phyloP scores from a whole-genome alignment of 2,113 vertebrate species.

The Illadopsis cleaveri region DNA sequence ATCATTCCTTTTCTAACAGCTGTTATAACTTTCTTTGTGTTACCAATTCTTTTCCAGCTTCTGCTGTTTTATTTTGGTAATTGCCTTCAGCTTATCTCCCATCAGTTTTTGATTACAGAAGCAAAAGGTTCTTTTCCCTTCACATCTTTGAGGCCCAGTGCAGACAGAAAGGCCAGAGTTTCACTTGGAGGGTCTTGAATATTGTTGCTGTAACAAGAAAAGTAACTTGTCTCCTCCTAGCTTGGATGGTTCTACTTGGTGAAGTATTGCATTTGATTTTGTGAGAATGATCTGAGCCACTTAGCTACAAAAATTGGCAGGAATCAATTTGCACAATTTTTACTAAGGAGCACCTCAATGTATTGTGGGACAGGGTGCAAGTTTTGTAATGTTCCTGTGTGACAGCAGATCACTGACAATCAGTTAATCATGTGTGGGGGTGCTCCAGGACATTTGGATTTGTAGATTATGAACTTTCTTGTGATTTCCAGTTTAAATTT shows the following conservation, averaged over 20 bases:
- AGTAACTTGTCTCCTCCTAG: not conserved
- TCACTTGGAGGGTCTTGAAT: not conserved
- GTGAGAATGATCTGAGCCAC: not conserved
- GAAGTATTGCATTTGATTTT: not conserved
- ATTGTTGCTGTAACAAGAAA: not conserved
- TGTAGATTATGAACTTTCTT: not conserved
- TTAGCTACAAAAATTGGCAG: not conserved
- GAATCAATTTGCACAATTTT: not conserved
- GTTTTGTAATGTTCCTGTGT: not conserved
- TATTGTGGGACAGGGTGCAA: not conserved
- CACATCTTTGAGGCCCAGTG: not conserved
- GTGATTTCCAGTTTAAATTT: not conserved
- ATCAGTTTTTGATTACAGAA: not conserved
- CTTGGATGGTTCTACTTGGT: not conserved
- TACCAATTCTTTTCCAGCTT: not conserved
- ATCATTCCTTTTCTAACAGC: not conserved
- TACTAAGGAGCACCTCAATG: not conserved
- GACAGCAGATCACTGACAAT: not conserved
- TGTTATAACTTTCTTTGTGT: not conserved
- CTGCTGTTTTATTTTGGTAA: not conserved
- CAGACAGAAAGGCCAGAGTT: not conserved
- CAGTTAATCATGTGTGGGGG: not conserved
- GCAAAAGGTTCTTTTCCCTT: not conserved
- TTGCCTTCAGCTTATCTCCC: not conserved
- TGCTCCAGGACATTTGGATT: not conserved